These are phyloP conservation scores for Nothobranchius kuhntae DNA, from an alignment of 2,113 vertebrate genomes.

Conservation along the genomic window DNA sequence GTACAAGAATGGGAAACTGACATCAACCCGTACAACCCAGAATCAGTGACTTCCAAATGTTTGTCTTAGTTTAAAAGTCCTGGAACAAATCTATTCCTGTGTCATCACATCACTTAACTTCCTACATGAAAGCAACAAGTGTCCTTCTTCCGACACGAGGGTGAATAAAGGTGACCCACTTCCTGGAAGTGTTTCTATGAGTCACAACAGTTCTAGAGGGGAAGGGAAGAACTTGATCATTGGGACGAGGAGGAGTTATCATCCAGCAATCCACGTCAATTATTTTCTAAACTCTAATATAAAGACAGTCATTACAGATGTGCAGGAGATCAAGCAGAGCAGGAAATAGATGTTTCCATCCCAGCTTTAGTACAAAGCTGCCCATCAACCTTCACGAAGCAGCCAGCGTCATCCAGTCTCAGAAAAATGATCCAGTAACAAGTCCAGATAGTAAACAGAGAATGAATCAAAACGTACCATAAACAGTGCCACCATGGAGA, in stretches of 20 bases:
- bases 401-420: background rate
- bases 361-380: background rate
- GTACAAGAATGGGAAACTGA: too few species aligned
- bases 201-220: background rate
- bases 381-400: background rate
- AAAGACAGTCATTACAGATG: too few species aligned
- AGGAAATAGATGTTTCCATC: background rate
- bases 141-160: background rate
- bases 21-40: too few species aligned
- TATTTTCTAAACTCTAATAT: background rate
- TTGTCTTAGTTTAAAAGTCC: too few species aligned
- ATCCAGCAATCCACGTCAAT: background rate
- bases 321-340: too few species aligned
- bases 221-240: background rate
- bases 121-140: background rate
- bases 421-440: background rate
- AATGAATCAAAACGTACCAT: background rate
- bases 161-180: conserved; percentile 9
- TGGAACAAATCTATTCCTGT: too few species aligned
- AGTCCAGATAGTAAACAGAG: background rate
- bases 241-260: background rate
- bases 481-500: background rate
- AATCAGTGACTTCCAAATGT: too few species aligned
- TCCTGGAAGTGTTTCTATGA: conserved; percentile 8
- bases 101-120: too few species aligned